phyloP scores from a whole-genome alignment of 2,113 vertebrate species.

The Phycodurus eques region DNA sequence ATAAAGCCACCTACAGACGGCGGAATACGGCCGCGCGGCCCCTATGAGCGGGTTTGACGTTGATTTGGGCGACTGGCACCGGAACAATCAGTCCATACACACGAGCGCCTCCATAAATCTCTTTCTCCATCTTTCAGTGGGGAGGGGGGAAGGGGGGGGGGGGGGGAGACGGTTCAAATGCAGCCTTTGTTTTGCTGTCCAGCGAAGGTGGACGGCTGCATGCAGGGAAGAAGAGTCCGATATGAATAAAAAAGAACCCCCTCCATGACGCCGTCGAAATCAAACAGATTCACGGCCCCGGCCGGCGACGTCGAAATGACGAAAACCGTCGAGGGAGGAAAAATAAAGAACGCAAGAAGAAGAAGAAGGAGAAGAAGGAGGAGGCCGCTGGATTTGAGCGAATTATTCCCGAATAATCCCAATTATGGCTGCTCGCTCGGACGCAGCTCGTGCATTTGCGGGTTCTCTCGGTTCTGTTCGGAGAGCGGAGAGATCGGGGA shows the following conservation, averaged over 20 bases:
- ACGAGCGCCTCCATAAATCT: constrained; percentile 43
- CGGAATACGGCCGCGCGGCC: constrained; percentile 57
- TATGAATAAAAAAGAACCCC: constrained; percentile 46
- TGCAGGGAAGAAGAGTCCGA: constrained; percentile 35
- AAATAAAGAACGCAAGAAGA: background rate
- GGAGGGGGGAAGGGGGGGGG: background rate
- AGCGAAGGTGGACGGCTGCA: constrained; percentile 34
- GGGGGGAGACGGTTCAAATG: constrained; percentile 35
- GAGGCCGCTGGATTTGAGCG: constrained; percentile 40
- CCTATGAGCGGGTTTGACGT: constrained; percentile 49
- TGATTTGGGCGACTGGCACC: constrained; percentile 45
- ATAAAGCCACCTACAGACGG: constrained; percentile 61
- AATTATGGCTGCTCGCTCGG: constrained; percentile 69
- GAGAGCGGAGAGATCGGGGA: constrained; percentile 19
- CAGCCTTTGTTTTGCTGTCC: constrained; percentile 65
- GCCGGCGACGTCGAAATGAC: constrained; percentile 22
- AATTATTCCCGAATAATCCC: constrained; percentile 72
- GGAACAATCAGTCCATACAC: constrained; percentile 62
- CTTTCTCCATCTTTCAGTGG: constrained; percentile 49
- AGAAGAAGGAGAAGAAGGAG: background rate
- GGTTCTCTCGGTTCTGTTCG: constrained; percentile 68
- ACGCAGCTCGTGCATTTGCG: constrained; percentile 65
- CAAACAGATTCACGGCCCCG: constrained; percentile 21
- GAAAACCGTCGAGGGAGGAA: background rate
- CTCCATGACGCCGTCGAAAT: constrained; percentile 26